Base-by-base conservation (phyloP, 2,888 invertebrate genomes). In the Lepetodrilus schrolli region DNA sequence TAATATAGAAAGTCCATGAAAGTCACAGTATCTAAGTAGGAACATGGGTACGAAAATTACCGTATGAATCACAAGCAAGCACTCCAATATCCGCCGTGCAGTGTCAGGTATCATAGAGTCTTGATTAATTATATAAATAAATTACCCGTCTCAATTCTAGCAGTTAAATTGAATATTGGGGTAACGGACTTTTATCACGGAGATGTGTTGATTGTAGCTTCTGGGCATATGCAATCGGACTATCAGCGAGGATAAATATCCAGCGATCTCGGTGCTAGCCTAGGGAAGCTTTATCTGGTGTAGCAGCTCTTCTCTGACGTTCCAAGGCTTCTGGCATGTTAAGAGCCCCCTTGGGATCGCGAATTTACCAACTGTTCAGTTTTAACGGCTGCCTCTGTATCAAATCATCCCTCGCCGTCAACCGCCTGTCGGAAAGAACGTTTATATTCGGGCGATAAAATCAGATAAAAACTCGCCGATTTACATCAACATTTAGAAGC, bases 121-220 rank as follows among this genome's bases (percentile, higher is more conserved):
- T 26, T 58, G 58, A 58, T 58, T 58, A 58, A 58, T 58, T 58
- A 58, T 58, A 58, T 58, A 58, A 58, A 58, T 58, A 58, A 58
- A 58, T 58, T 58, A 34, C 34, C 58, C 58, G 34, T 58, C 58
- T 58, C 34, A 58, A 58, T 58, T 58, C 58, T 30, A 58, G 58
- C 26, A 58, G 26, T 58, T 30, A 58, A 58, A 58, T 58, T 58
- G 30, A 58, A 58, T 58, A 26, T 30, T 30, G 17, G 58, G 26
- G 34, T 58, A 23, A 17, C 58, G 34, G 58, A 34, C 30, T 58
- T 58, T 58, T 58, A 58, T 58, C 58, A 58, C 10, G 17, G 58
- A 10, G 58, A 30, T 17, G 58, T 58, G 58, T 58, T 58, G 58
- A 58, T 58, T 58, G 17, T 34, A 34, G n/a, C 26, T 13, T n/a